Evolutionary conservation across 2,888 invertebrate genomes (phyloP), one percentile per base, ranked within the genome.

Genomic region (Andrena trimmerana): DNA sequence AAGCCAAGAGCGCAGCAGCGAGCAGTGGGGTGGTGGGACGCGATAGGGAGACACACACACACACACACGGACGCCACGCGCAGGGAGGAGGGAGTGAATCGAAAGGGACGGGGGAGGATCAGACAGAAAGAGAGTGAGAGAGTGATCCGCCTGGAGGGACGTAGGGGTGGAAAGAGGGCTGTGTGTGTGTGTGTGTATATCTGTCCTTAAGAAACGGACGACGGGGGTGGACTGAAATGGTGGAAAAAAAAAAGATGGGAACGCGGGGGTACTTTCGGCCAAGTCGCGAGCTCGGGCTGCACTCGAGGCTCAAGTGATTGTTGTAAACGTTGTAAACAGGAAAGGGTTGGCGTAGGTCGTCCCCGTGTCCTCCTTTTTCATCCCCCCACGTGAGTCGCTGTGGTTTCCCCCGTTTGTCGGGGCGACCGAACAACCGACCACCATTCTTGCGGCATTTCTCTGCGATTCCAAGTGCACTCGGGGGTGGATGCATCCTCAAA

Each of bases 311-410:
- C 66, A 72, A 74, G 79, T 67, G 78, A 84, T 81, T 66, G 81
- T 79, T 87, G 84, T 82, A 82, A 87, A 86, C 88, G 81, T 77
- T 88, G 88, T 86, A 82, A 87, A 88, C 88, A 84, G 86, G 81
- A 86, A 74, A 80, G 74, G 81, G 81, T 88, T 87, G 84, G 74
- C 80, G 77, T 81, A 86, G 87, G 82, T 87, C 82, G 74, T 59
- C 78, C 78, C 75, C 66, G 79, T 68, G 67, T 24, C 72, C 78
- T 81, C 79, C 67, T 81, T 78, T 54, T 33, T 10, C 52, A 36
- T 29, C 27, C 8, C 5, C 8, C 60, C 67, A 54, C 78, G 62
- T 27, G 72, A 67, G 16, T 63, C 78, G 67, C 24, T 29, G 24
- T 54, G 31, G 72, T 67, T 78, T 80, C 31, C 20, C 42, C 13